A percentile compares a stretch with the other conserved stretches of the same genome.
Conservation (phyloP, 1,140 invertebrate genomes). For the Popillia japonica region DNA sequence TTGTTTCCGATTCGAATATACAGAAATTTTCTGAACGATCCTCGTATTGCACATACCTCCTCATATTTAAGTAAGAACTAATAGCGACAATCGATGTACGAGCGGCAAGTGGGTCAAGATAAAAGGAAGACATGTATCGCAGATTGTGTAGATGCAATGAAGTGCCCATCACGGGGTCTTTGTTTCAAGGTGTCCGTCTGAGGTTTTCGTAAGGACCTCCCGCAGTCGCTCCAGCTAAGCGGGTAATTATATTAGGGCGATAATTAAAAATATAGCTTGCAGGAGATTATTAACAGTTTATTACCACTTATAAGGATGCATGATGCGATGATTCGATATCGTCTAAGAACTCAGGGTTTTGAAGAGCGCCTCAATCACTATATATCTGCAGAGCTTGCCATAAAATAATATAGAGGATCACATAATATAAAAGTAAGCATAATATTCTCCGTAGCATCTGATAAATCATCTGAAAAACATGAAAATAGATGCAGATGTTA, state of each 20-base stretch:
- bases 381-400: too few relatives aligned
- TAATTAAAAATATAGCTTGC: conserved; percentile 33
- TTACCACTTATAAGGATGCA: not conserved
- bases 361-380: too few relatives aligned
- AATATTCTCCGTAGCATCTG: too few relatives aligned
- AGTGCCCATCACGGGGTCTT: conserved; percentile 23
- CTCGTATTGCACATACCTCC: not conserved
- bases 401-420: too few relatives aligned
- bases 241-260: conserved; percentile 35
- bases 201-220: conserved; percentile 21
- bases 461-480: too few relatives aligned
- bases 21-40: not conserved
- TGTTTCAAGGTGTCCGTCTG: conserved; percentile 28
- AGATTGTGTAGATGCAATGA: conserved; percentile 15
- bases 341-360: not conserved
- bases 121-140: not conserved
- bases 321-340: not conserved
- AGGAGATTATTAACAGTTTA: conserved; percentile 36
- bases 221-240: conserved; percentile 21
- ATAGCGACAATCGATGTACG: not conserved
- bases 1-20: too few relatives aligned
- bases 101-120: conserved; percentile 18
- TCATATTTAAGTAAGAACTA: not conserved
- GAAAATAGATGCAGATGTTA: too few relatives aligned
- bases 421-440: too few relatives aligned